Base-by-base conservation (phyloP, 1,140 invertebrate genomes). In the Trissolcus basalis region DNA sequence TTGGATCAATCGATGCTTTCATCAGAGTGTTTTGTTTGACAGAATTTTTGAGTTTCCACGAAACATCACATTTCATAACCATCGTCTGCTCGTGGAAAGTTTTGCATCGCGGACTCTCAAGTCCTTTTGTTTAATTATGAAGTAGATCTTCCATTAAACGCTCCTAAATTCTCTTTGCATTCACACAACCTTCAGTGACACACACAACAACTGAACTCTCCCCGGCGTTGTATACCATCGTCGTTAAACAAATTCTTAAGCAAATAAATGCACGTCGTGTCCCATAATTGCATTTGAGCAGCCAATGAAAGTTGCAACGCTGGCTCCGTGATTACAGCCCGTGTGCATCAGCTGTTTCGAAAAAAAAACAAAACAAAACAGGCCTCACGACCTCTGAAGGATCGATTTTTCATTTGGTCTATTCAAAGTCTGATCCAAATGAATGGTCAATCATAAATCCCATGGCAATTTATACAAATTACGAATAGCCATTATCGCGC, bases 401-500 rank as follows among this genome's bases (percentile, higher is more conserved):
- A 67, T 76, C 70, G 65, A 67, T 77, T 72, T 73, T 71, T 76
- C 73, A 74, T 75, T 70, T 74, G 72, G 65, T 76, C 76, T 61
- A 61, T 61, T 48, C 47, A 19, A n/a, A 43, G 56, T 13, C 61
- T 68, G 54, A 77, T 76, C 65, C 50, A 45, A 19, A 36, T 13
- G 55, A 63, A 74, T 59, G 72, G 64, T 77, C 50, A 77, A 80
- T 80, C 77, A 82, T 82, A 82, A 84, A 85, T 83, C 79, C 33
- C 43, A 27, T n/a, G 19, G 63, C 63, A 82, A 84, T 83, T 83
- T 82, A 82, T 81, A 85, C 78, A 83, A 85, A 85, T 86, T 85
- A 81, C 79, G 68, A 60, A 80, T 80, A 55, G 54, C 81, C 80
- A 82, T 81, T 81, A 82, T 77, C 78, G 61, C 77, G 55, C 64